Evolutionary conservation across 2,888 invertebrate species (phyloP), one percentile per base, ranked within the genome.

Genomic region (Geophilus truncorum): DNA sequence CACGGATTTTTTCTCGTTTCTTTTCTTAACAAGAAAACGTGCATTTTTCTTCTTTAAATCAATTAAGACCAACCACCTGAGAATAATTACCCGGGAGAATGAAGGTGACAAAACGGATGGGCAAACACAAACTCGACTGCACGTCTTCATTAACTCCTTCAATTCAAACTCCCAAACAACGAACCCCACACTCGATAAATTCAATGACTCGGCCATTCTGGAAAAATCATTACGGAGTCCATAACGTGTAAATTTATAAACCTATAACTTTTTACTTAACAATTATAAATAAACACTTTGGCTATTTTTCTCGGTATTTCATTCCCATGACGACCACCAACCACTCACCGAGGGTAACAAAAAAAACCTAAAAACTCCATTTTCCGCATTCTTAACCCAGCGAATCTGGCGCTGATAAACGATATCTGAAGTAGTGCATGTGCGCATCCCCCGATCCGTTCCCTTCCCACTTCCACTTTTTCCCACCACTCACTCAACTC

Each of bases 61-160:
- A 70, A 70, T 70, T 70, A 70, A 70, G 70, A 70, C 70, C 70
- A 70, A 28, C 70, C 70, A 70, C 70, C 70, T 70, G 70, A 70
- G 70, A 70, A 70, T 70, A 70, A 70, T 70, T 70, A 70, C 70
- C 70, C 70, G 10, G 70, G 70, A 70, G 70, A 70, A 70, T 70
- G 70, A 70, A 70, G 28, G 70, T 70, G 70, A 70, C 70, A 70
- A 25, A 70, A 70, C 70, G 70, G 70, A 70, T 70, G 70, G 70
- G 70, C 70, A 70, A 70, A 70, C 70, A 70, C 70, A 70, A 70
- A 70, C 70, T 70, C 70, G 70, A 70, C 23, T 70, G 70, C 70
- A 70, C 70, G 70, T 70, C 70, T 70, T 70, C 70, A 70, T 70
- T 70, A 70, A 70, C 70, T 25, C 25, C 25, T 1, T 25, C 70